Evolutionary conservation across 2,888 invertebrate species (phyloP).

Genomic region (Heteromurus nitidus): DNA sequence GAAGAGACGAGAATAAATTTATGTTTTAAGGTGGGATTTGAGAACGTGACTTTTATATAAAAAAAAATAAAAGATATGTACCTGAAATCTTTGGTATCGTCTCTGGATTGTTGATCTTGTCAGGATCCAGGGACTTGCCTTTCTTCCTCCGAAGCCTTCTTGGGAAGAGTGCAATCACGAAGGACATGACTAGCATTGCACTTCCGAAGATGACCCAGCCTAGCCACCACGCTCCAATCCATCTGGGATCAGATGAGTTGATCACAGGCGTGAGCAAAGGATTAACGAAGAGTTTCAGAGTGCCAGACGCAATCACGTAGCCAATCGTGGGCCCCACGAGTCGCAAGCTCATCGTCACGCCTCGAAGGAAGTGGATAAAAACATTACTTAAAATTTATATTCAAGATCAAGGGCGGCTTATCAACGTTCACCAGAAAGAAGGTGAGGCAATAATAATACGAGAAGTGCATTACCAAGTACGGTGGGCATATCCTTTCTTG

Average conservation of each 20-base stretch:
- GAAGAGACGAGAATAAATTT: neutral
- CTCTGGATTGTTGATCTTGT: slow-evolving; percentile 45
- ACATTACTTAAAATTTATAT: too few species aligned
- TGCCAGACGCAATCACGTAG: slow-evolving; percentile 78
- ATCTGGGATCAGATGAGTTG: slow-evolving; percentile 79
- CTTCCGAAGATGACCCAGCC: slow-evolving; percentile 77
- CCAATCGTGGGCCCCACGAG: slow-evolving; percentile 82
- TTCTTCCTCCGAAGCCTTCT: slow-evolving; percentile 77
- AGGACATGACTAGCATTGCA: slow-evolving; percentile 79
- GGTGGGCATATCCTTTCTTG: slow-evolving; percentile 81
- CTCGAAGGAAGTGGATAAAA: slow-evolving; percentile 74
- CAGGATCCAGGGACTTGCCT: slow-evolving; percentile 50
- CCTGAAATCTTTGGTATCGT: slow-evolving; percentile 63
- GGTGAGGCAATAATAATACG: too few species aligned
- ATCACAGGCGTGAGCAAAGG: slow-evolving; percentile 80
- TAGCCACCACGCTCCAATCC: slow-evolving; percentile 87
- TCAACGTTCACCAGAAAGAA: too few species aligned
- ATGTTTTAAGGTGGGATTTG: too few species aligned
- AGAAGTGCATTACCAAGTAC: slow-evolving; percentile 77
- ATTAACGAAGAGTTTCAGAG: slow-evolving; percentile 80
- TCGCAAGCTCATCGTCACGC: slow-evolving; percentile 77
- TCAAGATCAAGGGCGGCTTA: too few species aligned
- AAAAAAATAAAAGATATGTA: slow-evolving; percentile 18
- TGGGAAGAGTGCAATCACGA: slow-evolving; percentile 82
- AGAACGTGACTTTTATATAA: too few species aligned